phyloP scores from a whole-genome alignment of 1,140 invertebrate genomes.

The Pomacea maculata region DNA sequence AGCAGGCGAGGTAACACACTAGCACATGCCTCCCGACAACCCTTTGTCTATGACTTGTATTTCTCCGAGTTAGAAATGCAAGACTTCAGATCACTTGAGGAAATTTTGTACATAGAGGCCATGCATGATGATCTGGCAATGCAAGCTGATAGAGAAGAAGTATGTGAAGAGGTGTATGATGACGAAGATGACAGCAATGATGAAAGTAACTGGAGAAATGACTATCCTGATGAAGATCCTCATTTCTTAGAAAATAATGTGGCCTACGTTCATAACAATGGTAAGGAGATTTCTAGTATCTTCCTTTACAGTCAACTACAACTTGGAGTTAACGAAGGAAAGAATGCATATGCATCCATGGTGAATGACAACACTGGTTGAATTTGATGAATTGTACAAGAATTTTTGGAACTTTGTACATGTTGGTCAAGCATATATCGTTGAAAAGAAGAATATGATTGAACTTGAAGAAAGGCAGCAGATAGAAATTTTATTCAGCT shows the following conservation, averaged over 20 bases:
- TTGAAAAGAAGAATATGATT: too few species aligned
- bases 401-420: too few species aligned
- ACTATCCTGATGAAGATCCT: constrained; percentile 63
- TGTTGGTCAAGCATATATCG: too few species aligned
- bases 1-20: constrained; percentile 32
- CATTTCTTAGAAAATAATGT: constrained; percentile 45
- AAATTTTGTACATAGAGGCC: constrained; percentile 49
- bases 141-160: constrained; percentile 25
- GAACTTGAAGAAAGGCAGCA: too few species aligned
- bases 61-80: constrained; percentile 51
- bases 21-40: constrained; percentile 20
- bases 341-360: too few species aligned
- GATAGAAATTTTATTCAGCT: too few species aligned
- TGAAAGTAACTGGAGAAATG: constrained; percentile 63
- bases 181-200: constrained; percentile 62
- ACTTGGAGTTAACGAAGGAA: too few species aligned
- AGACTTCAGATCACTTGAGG: constrained; percentile 50
- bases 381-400: too few species aligned
- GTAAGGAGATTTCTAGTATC: constrained; percentile 23
- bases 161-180: constrained; percentile 47
- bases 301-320: too few species aligned
- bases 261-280: constrained; percentile 43
- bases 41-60: constrained; percentile 62
- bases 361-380: too few species aligned
- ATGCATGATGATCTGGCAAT: constrained; percentile 37